phyloP scores from a whole-genome alignment of 2,888 invertebrate genomes.

The Drosophila mercatorum region DNA sequence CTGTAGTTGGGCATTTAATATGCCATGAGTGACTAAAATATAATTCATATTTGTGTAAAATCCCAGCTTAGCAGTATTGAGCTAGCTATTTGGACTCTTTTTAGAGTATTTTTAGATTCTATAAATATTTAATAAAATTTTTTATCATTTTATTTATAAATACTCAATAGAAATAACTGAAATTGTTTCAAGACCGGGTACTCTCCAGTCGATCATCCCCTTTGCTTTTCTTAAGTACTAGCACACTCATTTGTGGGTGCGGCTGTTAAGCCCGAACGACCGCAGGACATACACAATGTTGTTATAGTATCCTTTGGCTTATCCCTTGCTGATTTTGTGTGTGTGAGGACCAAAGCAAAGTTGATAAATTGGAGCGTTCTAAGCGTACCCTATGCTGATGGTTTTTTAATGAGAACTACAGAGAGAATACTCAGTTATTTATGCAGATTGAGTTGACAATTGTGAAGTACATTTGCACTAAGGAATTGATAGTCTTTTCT shows the following conservation, averaged over 20 bases:
- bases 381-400: constrained; percentile 27
- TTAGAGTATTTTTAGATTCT: no score
- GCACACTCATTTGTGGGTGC: constrained; percentile 36
- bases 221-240: not conserved
- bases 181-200: not conserved
- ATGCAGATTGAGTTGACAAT: constrained; percentile 6
- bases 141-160: no score
- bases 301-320: constrained; percentile 8
- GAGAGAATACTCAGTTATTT: not conserved
- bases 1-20: not conserved
- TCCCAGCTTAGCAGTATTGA: no score
- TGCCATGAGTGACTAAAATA: no score
- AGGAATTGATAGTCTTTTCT: constrained; percentile 21
- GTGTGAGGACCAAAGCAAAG: constrained; percentile 13
- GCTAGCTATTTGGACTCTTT: no score
- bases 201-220: not conserved
- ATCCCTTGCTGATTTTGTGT: constrained; percentile 19
- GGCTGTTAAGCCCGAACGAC: constrained; percentile 19
- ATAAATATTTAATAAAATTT: no score
- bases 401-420: constrained; percentile 41
- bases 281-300: constrained; percentile 30
- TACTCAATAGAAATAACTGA: not conserved
- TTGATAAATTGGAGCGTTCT: constrained; percentile 12
- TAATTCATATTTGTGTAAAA: no score
- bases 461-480: constrained; percentile 8